Evolutionary conservation across 2,113 vertebrate genomes (phyloP).

Genomic region (Tonatia bakeri): DNA sequence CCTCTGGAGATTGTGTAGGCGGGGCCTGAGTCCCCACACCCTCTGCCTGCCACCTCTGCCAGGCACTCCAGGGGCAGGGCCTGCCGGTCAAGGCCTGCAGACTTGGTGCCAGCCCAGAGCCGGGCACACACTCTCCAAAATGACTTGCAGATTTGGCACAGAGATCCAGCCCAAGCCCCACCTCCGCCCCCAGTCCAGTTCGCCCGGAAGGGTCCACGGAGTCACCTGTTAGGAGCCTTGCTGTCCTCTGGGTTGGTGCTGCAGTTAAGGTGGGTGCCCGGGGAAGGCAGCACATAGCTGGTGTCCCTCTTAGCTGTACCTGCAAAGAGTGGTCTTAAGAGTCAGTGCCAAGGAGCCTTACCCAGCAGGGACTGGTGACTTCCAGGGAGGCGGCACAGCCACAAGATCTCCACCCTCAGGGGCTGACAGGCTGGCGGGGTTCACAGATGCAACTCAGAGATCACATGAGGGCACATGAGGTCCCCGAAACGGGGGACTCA

Average conservation of each 20-base stretch:
- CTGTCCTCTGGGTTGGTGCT: constrained; percentile 53
- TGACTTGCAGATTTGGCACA: neutral
- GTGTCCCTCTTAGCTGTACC: constrained; percentile 60
- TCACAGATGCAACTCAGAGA: neutral
- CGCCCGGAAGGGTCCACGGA: neutral
- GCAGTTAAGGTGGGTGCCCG: constrained; percentile 65
- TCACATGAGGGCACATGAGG: neutral
- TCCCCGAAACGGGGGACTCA: accelerated
- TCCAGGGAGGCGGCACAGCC: accelerated
- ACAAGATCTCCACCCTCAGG: neutral
- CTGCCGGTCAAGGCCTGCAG: neutral
- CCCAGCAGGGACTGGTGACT: neutral
- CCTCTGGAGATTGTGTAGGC: too few species aligned
- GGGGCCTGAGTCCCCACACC: neutral
- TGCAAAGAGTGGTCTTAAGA: constrained; percentile 39
- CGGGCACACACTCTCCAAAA: neutral
- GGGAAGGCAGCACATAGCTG: constrained; percentile 39
- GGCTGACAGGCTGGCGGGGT: neutral
- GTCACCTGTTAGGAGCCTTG: constrained; percentile 74
- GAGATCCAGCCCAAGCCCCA: neutral
- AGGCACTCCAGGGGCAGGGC: neutral
- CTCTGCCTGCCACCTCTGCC: neutral
- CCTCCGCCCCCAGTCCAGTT: neutral
- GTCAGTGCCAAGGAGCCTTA: neutral
- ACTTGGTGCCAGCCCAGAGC: neutral